Conservation (phyloP, 1,140 invertebrate species). For the Chlorops oryzae region DNA sequence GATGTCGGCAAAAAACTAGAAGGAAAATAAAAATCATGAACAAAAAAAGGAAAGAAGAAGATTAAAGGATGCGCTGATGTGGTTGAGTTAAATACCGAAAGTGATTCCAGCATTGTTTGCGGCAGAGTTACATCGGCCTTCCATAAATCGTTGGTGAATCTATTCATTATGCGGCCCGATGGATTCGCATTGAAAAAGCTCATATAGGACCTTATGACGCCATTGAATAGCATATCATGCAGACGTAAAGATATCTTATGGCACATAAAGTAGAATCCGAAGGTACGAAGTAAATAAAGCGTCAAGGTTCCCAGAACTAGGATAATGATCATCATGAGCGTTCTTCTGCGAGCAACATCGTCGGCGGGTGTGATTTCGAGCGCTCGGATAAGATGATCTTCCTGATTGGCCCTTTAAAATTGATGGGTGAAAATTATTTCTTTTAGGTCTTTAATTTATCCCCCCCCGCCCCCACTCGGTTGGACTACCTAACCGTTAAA, state of each 20-base stretch:
- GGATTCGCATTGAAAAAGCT: slow-evolving; percentile 86
- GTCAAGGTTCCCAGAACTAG: slow-evolving; percentile 24
- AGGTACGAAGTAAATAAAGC: slow-evolving; percentile 52
- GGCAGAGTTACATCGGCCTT: slow-evolving; percentile 78
- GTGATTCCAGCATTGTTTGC: slow-evolving; percentile 61
- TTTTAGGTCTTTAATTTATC: background rate
- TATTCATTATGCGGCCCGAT: slow-evolving; percentile 69
- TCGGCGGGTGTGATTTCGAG: background rate
- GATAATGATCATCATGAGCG: slow-evolving; percentile 26
- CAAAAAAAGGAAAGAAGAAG: background rate
- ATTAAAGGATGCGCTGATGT: no score
- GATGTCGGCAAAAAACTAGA: slow-evolving; percentile 57
- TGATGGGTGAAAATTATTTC: background rate
- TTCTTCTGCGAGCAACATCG: slow-evolving; percentile 11
- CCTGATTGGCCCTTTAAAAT: slow-evolving; percentile 26
- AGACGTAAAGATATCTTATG: slow-evolving; percentile 70
- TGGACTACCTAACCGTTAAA: background rate
- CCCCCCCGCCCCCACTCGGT: background rate
- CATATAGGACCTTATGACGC: slow-evolving; percentile 74
- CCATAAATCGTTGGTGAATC: slow-evolving; percentile 80
- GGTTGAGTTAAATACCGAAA: slow-evolving; percentile 55
- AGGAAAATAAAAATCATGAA: background rate
- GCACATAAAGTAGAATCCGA: slow-evolving; percentile 70
- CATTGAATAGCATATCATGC: slow-evolving; percentile 78
- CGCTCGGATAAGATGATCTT: slow-evolving; percentile 15